These are phyloP conservation scores for Tribolium madens DNA, from an alignment of 1,140 invertebrate genomes.

Conservation along the genomic window DNA sequence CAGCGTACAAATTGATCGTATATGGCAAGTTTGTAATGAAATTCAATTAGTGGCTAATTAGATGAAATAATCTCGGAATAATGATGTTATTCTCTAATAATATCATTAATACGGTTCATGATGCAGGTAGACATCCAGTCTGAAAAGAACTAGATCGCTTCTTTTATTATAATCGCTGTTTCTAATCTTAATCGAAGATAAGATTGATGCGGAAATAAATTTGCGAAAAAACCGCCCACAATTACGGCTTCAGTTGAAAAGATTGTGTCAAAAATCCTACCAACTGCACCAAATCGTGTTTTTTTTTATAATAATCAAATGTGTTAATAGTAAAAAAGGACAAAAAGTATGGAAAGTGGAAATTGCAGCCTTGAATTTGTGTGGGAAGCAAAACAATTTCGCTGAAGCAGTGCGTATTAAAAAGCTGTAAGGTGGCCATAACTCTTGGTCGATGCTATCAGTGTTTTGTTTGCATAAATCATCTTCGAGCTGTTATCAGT, in stretches of 20 bases:
- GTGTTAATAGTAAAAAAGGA: too few relatives aligned
- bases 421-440: constrained; percentile 28
- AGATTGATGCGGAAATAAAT: background rate
- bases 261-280: too few relatives aligned
- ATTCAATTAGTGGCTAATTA: constrained; percentile 31
- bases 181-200: background rate
- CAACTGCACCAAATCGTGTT: too few relatives aligned
- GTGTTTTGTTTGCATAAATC: constrained; percentile 18
- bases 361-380: background rate
- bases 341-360: too few relatives aligned
- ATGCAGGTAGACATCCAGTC: background rate
- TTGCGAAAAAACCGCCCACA: background rate
- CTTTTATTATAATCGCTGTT: background rate
- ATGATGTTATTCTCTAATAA: constrained; percentile 36
- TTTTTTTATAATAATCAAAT: too few relatives aligned
- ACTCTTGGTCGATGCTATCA: constrained; percentile 22
- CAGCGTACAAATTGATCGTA: constrained; percentile 17
- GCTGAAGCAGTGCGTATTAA: constrained; percentile 2
- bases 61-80: constrained; percentile 19
- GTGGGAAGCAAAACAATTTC: constrained; percentile 29
- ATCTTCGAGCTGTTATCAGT: constrained; percentile 21
- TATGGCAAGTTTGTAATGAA: constrained; percentile 24
- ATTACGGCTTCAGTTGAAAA: background rate
- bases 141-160: constrained; percentile 1
- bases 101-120: constrained; percentile 30